Conservation (phyloP, 2,888 invertebrate species). For the Oscheius sp. region DNA sequence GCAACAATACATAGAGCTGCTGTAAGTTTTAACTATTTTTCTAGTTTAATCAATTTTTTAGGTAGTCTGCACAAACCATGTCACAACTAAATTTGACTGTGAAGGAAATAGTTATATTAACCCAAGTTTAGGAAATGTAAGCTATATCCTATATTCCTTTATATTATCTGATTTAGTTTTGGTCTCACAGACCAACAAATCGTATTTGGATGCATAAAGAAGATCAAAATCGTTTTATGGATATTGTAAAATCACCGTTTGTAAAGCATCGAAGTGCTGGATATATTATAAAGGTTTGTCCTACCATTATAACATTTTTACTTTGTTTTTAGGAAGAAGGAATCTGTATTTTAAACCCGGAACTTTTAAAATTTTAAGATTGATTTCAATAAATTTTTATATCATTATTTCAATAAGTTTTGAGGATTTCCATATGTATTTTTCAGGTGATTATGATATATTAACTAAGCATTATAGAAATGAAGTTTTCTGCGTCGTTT, state of each 20-base stretch:
- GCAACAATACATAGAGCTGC: conserved; percentile 2
- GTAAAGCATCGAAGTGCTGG: neutral
- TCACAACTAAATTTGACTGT: conserved; percentile 5
- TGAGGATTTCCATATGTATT: neutral
- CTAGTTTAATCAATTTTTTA: neutral
- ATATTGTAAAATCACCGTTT: conserved; percentile 23
- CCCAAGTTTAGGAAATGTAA: conserved; percentile 8
- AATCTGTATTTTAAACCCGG: neutral
- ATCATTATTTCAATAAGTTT: neutral
- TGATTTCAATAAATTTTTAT: neutral
- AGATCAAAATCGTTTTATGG: conserved; percentile 11
- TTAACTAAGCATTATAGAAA: neutral
- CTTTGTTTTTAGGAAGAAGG: neutral
- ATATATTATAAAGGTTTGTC: neutral
- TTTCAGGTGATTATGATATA: neutral
- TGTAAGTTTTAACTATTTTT: neutral
- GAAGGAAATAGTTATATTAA: neutral
- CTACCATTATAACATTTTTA: neutral
- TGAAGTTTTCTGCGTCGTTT: conserved; percentile 29
- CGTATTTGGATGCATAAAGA: conserved; percentile 16
- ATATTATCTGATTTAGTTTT: neutral
- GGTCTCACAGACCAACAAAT: conserved; percentile 7
- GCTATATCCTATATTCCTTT: neutral
- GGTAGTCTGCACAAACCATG: conserved; percentile 29
- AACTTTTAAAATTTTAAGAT: neutral